Evolutionary conservation across 2,113 vertebrate genomes (phyloP).

Genomic region (Gopherus evgoodei): DNA sequence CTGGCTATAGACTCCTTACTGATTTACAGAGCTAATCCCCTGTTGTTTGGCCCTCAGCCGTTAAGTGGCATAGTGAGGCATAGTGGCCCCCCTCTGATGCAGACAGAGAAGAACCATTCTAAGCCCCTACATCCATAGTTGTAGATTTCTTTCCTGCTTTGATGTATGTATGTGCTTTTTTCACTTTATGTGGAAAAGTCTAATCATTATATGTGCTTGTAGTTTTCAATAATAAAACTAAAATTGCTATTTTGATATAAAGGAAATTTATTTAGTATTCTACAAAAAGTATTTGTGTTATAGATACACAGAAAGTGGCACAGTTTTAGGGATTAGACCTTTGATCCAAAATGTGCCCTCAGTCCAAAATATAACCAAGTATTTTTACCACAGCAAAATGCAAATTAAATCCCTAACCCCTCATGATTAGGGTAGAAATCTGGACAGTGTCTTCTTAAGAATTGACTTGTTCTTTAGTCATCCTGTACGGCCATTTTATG

Average conservation of each 20-base stretch:
- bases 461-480: rapidly evolving
- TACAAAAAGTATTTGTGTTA: not conserved
- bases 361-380: rapidly evolving
- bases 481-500: not conserved
- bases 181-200: not conserved
- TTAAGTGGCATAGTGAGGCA: too few relatives aligned
- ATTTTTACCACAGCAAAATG: rapidly evolving
- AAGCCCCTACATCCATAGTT: not conserved
- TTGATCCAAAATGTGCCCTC: not conserved
- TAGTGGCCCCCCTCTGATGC: too few relatives aligned
- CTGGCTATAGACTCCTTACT: too few relatives aligned
- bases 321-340: rapidly evolving
- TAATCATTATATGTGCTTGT: not conserved
- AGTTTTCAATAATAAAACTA: not conserved
- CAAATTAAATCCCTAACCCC: not conserved
- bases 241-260: not conserved
- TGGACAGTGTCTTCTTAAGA: not conserved
- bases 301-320: rapidly evolving
- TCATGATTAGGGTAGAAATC: rapidly evolving
- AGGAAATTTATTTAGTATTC: rapidly evolving
- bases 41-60: too few relatives aligned
- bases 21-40: too few relatives aligned
- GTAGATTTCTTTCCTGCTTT: not conserved
- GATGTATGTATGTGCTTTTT: not conserved
- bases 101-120: too few relatives aligned